Evolutionary conservation across 2,888 invertebrate species (phyloP).

Genomic region (Platerodrilus igneus): DNA sequence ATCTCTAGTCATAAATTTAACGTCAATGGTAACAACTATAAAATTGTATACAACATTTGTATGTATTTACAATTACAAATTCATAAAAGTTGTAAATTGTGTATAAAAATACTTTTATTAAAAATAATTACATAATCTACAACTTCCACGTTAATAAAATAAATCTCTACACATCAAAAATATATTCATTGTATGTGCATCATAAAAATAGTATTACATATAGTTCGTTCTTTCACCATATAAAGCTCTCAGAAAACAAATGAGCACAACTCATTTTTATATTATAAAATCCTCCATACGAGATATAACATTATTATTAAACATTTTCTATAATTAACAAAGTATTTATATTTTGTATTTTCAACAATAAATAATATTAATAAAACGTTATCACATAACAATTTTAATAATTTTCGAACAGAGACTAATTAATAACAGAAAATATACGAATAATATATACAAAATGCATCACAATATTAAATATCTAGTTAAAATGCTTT

Average conservation of each 20-base stretch:
- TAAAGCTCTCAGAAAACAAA: conserved; percentile 34
- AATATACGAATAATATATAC: no score
- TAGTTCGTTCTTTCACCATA: conserved; percentile 33
- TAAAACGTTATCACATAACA: conserved; percentile 22
- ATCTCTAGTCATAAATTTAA: conserved; percentile 40
- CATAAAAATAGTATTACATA: conserved; percentile 39
- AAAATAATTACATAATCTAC: conserved; percentile 32
- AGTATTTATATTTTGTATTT: conserved; percentile 7
- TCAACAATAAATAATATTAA: conserved; percentile 15
- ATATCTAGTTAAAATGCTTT: no score
- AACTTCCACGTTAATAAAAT: conserved; percentile 29
- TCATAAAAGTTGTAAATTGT: conserved; percentile 26
- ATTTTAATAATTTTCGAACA: no score
- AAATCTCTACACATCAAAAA: conserved; percentile 38
- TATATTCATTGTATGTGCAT: conserved; percentile 41
- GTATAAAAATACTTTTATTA: conserved; percentile 26
- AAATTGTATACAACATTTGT: conserved; percentile 27
- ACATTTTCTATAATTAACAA: conserved; percentile 4
- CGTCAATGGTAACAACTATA: conserved; percentile 37
- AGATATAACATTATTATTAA: conserved; percentile 7
- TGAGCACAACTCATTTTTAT: conserved; percentile 29
- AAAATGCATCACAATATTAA: no score
- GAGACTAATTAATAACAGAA: no score
- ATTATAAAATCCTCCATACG: no score
- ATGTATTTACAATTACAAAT: conserved; percentile 25